phyloP scores from a whole-genome alignment of 2,113 vertebrate species.

The Columba janthina region DNA sequence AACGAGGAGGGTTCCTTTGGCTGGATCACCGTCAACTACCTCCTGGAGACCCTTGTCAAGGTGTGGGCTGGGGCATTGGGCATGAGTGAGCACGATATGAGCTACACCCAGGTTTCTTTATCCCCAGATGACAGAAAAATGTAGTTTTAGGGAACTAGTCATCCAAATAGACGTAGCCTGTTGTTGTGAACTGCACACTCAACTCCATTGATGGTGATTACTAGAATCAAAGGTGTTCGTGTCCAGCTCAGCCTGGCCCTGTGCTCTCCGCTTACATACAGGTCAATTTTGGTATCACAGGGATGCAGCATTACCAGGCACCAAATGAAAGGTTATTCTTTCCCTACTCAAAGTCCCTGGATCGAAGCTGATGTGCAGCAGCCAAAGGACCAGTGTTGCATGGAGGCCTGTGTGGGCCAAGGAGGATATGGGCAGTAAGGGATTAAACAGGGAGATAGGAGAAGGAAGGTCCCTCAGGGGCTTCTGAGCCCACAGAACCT shows the following conservation, averaged over 20 bases:
- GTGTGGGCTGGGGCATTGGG: background rate
- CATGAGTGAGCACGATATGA: background rate
- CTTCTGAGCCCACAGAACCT: background rate
- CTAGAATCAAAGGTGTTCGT: background rate
- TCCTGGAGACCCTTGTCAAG: constrained; percentile 79
- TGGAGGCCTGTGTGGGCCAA: constrained; percentile 78
- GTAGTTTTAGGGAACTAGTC: background rate
- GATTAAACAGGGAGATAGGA: background rate
- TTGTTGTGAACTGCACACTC: background rate
- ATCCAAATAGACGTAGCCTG: background rate
- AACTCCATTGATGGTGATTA: rapidly evolving
- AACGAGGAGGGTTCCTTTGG: constrained; percentile 85
- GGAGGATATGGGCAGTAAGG: constrained; percentile 55
- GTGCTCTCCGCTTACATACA: background rate
- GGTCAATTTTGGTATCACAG: background rate
- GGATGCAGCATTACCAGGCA: background rate
- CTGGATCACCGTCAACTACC: constrained; percentile 90
- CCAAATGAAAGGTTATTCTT: background rate
- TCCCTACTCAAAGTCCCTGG: background rate
- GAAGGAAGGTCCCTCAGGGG: background rate
- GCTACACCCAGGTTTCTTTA: background rate
- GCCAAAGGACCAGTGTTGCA: constrained; percentile 55
- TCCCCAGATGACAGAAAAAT: background rate
- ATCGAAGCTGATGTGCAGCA: background rate
- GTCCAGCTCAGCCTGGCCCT: background rate